Conservation (phyloP, 2,888 invertebrate genomes). For the Heteromyza rotundicornis region DNA sequence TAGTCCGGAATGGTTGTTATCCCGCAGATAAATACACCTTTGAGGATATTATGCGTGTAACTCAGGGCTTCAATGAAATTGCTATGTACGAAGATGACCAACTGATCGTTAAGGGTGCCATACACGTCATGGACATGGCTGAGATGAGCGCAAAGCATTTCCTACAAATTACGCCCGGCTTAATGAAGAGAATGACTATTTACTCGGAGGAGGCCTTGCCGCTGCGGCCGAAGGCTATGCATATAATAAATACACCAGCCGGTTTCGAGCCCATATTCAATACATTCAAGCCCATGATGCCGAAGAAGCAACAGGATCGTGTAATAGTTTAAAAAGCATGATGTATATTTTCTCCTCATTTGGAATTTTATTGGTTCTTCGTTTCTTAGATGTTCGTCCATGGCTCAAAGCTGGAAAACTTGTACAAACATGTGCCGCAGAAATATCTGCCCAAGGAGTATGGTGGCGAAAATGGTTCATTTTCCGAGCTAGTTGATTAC, state of each 20-base stretch:
- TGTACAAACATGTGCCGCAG: too few species aligned
- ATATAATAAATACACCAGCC: neutral
- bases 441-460: too few species aligned
- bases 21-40: constrained; percentile 63
- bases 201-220: neutral
- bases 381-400: constrained; percentile 49
- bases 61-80: constrained; percentile 60
- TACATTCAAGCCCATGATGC: neutral
- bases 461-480: too few species aligned
- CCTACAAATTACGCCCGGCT: neutral
- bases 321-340: neutral
- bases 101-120: neutral
- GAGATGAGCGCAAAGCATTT: neutral
- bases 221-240: neutral
- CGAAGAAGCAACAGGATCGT: neutral
- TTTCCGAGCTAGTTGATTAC: too few species aligned
- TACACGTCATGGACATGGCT: neutral
- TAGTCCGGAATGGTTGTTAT: constrained; percentile 64
- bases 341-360: too few species aligned
- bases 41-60: constrained; percentile 64
- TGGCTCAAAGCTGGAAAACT: too few species aligned
- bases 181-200: neutral
- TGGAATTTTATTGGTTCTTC: neutral
- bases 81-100: neutral
- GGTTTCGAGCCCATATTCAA: neutral